phyloP scores from a whole-genome alignment of 2,888 invertebrate species.

The Protula sp. region DNA sequence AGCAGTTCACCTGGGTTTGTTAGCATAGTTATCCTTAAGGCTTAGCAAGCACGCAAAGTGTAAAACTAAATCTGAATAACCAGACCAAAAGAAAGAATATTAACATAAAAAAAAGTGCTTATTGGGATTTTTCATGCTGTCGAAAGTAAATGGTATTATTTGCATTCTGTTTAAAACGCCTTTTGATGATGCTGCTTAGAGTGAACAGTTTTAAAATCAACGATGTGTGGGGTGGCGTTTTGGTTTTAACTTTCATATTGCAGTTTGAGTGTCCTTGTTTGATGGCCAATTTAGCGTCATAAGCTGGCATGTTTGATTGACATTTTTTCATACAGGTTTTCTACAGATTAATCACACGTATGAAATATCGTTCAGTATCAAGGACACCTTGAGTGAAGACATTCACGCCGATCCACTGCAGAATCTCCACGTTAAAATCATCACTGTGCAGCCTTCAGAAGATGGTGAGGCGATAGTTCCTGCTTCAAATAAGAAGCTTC shows the following conservation, averaged over 20 bases:
- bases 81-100: slow-evolving; percentile 48
- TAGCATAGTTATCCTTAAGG: too few species aligned
- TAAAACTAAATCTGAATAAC: too few species aligned
- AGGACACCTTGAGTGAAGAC: slow-evolving; percentile 37
- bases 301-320: too few species aligned
- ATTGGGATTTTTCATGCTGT: slow-evolving; percentile 35
- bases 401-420: slow-evolving; percentile 36
- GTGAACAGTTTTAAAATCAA: too few species aligned
- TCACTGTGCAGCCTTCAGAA: slow-evolving; percentile 31
- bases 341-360: slow-evolving; percentile 51
- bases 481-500: too few species aligned
- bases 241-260: too few species aligned
- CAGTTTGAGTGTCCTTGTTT: too few species aligned
- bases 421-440: slow-evolving; percentile 37
- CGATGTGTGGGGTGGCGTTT: too few species aligned
- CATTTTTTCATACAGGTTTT: too few species aligned
- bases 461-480: slow-evolving; percentile 33
- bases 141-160: slow-evolving; percentile 38
- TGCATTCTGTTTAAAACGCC: slow-evolving; percentile 30
- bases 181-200: slow-evolving; percentile 43
- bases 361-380: slow-evolving; percentile 36
- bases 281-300: too few species aligned
- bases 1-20: too few species aligned
- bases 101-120: slow-evolving; percentile 32
- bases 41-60: too few species aligned